Evolutionary conservation across 2,888 invertebrate species (phyloP), one percentile per base, ranked within the genome.

Genomic region (Lasioglossum calceatum): DNA sequence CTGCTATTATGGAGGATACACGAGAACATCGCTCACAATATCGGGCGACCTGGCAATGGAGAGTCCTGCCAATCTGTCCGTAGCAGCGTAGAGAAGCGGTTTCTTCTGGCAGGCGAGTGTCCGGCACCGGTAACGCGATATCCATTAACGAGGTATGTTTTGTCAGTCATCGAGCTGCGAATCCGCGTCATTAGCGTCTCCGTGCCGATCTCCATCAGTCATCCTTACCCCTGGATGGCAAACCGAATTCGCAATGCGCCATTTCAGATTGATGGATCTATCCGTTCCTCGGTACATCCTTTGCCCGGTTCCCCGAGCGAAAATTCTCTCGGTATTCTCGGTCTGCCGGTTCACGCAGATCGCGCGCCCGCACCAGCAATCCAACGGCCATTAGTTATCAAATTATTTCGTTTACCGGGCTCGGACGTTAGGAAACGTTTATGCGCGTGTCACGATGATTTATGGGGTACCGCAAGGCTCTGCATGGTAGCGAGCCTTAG

Each of bases 211-310:
- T 87, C 91, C 93, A 94, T 94, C 93, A 92, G 92, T 94, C 93
- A 94, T 93, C 90, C 91, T 93, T 91, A 92, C 89, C 91, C 91
- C 81, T n/a, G 84, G 82, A 89, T 85, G 92, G 92, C 92, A 93
- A 77, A 91, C 89, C 90, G 92, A 92, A 92, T 92, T 91, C 87
- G 87, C 88, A 83, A 85, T 82, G 84, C 85, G 83, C 81, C 82
- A 75, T 82, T 75, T 74, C 86, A 86, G 88, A 92, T 92, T 93
- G 93, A 93, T 93, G 91, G 90, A 92, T 91, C 91, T 87, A 86
- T 86, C 85, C 91, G 85, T 84, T 89, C 76, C 86, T 87, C 85
- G 82, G 85, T 81, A 85, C 88, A 88, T 91, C 91, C 85, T 91
- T 91, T 58, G 80, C 81, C 61, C 72, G 75, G n/a, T 58, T 74